Evolutionary conservation across 1,140 invertebrate species (phyloP), one percentile per base, ranked within the genome.

Genomic region (Hyphantria cunea): DNA sequence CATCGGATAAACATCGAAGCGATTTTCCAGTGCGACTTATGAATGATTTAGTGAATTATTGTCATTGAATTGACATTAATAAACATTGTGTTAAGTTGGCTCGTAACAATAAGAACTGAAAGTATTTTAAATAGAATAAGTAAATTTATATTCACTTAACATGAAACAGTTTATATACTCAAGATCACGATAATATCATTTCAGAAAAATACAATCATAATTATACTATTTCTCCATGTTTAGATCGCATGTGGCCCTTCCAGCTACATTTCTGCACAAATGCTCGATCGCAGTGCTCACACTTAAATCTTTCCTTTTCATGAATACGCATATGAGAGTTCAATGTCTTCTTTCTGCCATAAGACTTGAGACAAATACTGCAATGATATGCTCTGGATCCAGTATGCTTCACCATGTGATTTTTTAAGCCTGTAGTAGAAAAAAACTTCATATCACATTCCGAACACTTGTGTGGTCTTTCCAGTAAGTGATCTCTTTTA

Each of bases 301-400:
- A 91, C 10, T 73, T 70, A 32, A 71, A 72, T 14, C 52, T 44
- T 32, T 63, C 91, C 71, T n/a, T 80, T 65, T 10, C 80, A 75
- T 94, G 93, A 34, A 92, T 91, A 54, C 91, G 88, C 17, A 91
- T 72, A 47, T 92, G 92, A 10, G 84, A 80, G 9, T 84, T 89
- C 32, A 92, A 80, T n/a, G 91, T 86, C 8, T 87, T 89, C 55
- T 86, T 84, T 25, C 89, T 85, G 0, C 86, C 93, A 74, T 89
- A 94, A 75, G 70, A 84, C 53, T 93, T 92, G 7, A 92, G 89
- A 76, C 95, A 96, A 14, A 93, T 87, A 3, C 66, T 55, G 14
- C 76, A 80, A 2, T 67, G 37, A 17, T 51, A 80, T 6, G 94
- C 94, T 52, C 93, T 93, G 55, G 93, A 92, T 0, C 95, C 94